Conservation (phyloP, 2,113 vertebrate genomes). For the Rhinogobius similis region DNA sequence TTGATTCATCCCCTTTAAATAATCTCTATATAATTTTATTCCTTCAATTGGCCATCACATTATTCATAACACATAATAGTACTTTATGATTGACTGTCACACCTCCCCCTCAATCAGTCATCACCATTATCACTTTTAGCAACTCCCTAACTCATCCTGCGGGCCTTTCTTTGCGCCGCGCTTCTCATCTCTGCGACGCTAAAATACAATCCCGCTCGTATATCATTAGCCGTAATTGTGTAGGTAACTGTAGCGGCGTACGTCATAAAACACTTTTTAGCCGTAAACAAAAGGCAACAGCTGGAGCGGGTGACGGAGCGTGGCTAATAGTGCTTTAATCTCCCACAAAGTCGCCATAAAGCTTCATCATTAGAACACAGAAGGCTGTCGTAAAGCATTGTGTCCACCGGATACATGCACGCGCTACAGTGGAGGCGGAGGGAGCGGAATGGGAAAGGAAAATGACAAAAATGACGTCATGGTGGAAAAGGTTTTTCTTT, state of each 20-base stretch:
- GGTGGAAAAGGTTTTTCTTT: too few species aligned
- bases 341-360: constrained; percentile 77
- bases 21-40: background rate
- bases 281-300: constrained; percentile 80
- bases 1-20: too few species aligned
- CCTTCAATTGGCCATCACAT: background rate
- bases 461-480: background rate
- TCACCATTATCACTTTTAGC: constrained; percentile 13
- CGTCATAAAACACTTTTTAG: constrained; percentile 71
- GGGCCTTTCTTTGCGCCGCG: background rate
- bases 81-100: background rate
- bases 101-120: background rate
- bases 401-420: constrained; percentile 47
- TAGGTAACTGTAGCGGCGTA: constrained; percentile 70
- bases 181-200: background rate
- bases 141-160: constrained; percentile 8
- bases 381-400: constrained; percentile 65
- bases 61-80: background rate
- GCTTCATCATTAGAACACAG: constrained; percentile 68
- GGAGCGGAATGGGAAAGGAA: background rate
- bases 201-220: constrained; percentile 55
- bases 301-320: constrained; percentile 69
- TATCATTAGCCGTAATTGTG: constrained; percentile 77
- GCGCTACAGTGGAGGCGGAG: constrained; percentile 13
- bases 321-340: constrained; percentile 80